Evolutionary conservation across 2,888 invertebrate species (phyloP), one percentile per base, ranked within the genome.

Genomic region (Nezara viridula): DNA sequence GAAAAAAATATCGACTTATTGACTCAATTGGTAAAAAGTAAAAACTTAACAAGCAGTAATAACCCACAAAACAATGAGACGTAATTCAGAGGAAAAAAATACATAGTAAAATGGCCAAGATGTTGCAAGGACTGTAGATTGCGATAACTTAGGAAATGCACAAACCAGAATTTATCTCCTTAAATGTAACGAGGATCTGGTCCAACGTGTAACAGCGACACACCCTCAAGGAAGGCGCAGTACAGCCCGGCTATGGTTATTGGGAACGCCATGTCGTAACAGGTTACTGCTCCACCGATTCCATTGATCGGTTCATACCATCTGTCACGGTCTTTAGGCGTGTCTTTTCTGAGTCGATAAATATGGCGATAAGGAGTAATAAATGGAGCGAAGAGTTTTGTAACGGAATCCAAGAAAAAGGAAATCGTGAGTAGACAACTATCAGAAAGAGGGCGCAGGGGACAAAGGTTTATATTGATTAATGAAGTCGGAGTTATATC

Each of bases 271-370:
- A 37, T 73, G 16, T 73, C 37, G 66, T 37, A 73, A 73, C 66
- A 73, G 66, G 66, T 73, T 73, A 73, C 66, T 73, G 66, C 66
- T 73, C 66, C 66, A 73, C 3, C 66, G 66, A 10, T 32, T 37
- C 32, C 66, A 37, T 32, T 73, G 66, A 73, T 73, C 66, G 66
- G 66, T 73, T 73, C 32, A 19, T 12, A 4, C 5, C 66, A 73
- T 73, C 66, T 73, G 66, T 73, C 66, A 73, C 66, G 66, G 66
- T 73, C 4, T 73, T 73, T 73, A 73, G 37, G 32, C 66, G 32
- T 37, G 66, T 60, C 60, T 27, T 60, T 14, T 60, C 55, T 55
- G 1, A 55, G 55, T 27, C 66, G 66, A 73, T 73, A 37, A 73
- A 37, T 73, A 73, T 32, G 66, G 19, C 66, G 37, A 19, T 73